Conservation (phyloP, 2,797 vertebrate species). For the Percopsis omiscomaycus region DNA sequence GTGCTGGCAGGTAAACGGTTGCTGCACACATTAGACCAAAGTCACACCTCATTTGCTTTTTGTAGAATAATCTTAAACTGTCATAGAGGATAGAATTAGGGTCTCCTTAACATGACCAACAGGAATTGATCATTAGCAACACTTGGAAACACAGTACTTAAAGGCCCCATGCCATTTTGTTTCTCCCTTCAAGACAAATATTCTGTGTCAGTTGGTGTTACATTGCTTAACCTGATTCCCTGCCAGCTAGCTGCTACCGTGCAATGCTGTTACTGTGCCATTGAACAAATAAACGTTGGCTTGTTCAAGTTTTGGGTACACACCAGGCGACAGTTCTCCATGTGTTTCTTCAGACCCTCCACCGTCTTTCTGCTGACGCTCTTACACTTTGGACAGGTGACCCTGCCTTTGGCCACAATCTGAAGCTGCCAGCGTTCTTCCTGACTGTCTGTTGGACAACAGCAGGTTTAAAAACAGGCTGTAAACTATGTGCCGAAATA, state of each 20-base stretch:
- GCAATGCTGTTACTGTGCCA: background rate
- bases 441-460: slow-evolving; percentile 79
- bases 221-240: no score
- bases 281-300: background rate
- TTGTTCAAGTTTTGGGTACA: slow-evolving; percentile 31
- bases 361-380: slow-evolving; percentile 93
- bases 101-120: no score
- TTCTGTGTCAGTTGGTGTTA: no score
- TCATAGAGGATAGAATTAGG: no score
- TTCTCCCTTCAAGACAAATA: no score
- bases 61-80: background rate
- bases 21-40: slow-evolving; percentile 69
- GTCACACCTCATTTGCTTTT: background rate
- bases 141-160: no score
- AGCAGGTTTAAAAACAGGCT: background rate
- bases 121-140: no score
- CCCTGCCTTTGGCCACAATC: slow-evolving; percentile 88
- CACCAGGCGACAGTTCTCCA: slow-evolving; percentile 89
- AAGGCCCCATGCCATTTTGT: no score
- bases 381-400: slow-evolving; percentile 90
- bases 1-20: slow-evolving; percentile 88
- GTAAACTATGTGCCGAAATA: background rate
- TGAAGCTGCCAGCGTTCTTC: slow-evolving; percentile 92
- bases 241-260: background rate
- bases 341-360: slow-evolving; percentile 93